phyloP scores from a whole-genome alignment of 2,888 invertebrate genomes.

The Drosophila neonasuta region DNA sequence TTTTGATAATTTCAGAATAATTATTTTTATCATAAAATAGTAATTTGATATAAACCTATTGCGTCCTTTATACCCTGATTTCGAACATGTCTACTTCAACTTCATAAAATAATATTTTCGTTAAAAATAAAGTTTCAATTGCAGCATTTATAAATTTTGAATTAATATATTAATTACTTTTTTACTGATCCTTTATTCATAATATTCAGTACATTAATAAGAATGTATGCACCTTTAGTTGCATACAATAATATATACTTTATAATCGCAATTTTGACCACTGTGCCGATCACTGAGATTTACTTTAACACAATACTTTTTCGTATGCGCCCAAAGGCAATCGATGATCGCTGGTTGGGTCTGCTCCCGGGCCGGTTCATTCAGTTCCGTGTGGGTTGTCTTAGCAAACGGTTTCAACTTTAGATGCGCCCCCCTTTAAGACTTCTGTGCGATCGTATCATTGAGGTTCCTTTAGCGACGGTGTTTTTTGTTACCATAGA shows the following conservation, averaged over 20 bases:
- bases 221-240: not conserved
- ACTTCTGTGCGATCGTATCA: constrained; percentile 6
- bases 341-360: constrained; percentile 70
- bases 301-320: constrained; percentile 58
- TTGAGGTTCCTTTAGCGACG: constrained; percentile 48
- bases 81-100: too few relatives aligned
- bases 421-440: constrained; percentile 32
- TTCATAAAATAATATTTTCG: too few relatives aligned
- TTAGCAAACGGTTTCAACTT: constrained; percentile 69
- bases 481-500: constrained; percentile 42
- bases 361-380: constrained; percentile 55
- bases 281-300: constrained; percentile 61
- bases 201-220: too few relatives aligned
- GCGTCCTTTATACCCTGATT: too few relatives aligned
- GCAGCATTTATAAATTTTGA: too few relatives aligned
- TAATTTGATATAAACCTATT: too few relatives aligned
- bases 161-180: too few relatives aligned
- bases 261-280: constrained; percentile 27
- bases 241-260: not conserved
- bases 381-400: constrained; percentile 79
- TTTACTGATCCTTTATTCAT: too few relatives aligned
- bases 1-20: too few relatives aligned
- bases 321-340: constrained; percentile 62
- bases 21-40: too few relatives aligned
- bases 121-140: too few relatives aligned